Percentiles rank a stretch among this genome's conserved stretches.
Evolutionary conservation across 2,888 invertebrate genomes (phyloP).

Genomic region (Dendrolimus pini): DNA sequence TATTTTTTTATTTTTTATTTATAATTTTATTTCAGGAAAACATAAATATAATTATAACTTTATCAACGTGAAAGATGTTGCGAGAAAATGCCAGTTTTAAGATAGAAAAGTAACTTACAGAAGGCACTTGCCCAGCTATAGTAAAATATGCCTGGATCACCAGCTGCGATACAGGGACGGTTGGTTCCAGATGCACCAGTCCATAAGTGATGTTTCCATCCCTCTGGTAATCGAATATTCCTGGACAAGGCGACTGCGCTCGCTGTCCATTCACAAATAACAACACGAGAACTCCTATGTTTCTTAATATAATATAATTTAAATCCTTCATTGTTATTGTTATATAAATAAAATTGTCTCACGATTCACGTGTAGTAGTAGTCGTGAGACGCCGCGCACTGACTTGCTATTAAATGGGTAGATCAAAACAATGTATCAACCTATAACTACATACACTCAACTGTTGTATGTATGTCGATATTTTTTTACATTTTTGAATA

Average conservation of each 20-base stretch:
- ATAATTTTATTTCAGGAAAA: too few relatives aligned
- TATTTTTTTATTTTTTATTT: too few relatives aligned
- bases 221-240: constrained; percentile 1
- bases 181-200: neutral
- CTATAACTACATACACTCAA: too few relatives aligned
- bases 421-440: too few relatives aligned
- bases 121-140: neutral
- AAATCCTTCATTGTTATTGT: neutral
- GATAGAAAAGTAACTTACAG: neutral
- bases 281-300: neutral
- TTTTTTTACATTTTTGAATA: too few relatives aligned
- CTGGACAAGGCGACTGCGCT: constrained; percentile 1
- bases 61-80: too few relatives aligned
- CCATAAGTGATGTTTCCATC: constrained; percentile 1
- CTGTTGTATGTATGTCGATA: too few relatives aligned
- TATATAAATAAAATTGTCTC: neutral
- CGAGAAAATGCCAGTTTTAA: too few relatives aligned
- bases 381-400: neutral
- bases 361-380: neutral
- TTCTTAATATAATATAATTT: neutral
- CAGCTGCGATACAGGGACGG: neutral
- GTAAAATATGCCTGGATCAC: neutral
- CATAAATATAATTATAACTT: too few relatives aligned
- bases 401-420: neutral
- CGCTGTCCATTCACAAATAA: neutral